These are phyloP conservation scores for Eristalinus aeneus DNA, from an alignment of 2,888 invertebrate genomes.

Conservation along the genomic window DNA sequence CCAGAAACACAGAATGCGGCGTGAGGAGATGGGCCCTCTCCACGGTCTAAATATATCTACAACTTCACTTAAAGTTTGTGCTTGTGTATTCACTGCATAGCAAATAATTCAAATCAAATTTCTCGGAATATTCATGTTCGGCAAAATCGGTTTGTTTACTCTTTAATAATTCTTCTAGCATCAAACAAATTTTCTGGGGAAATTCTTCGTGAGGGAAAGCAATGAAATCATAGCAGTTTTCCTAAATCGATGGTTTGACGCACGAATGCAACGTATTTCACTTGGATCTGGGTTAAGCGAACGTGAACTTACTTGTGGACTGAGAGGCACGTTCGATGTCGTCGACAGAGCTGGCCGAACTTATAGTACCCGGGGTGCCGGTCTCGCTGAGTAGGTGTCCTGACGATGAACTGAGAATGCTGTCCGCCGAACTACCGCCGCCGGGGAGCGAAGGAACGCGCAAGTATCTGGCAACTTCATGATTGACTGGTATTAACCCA, in stretches of 20 bases:
- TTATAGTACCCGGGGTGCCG: constrained; percentile 85
- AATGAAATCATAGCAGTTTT: not conserved
- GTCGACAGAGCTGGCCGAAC: constrained; percentile 88
- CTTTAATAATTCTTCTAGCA: not conserved
- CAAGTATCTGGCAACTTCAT: constrained; percentile 82
- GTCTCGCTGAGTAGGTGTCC: constrained; percentile 81
- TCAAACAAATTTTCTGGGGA: constrained; percentile 32
- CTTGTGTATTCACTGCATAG: not conserved
- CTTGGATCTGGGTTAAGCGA: not conserved
- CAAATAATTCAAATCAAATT: not conserved
- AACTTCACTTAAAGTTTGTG: not conserved
- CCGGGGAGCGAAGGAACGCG: constrained; percentile 81
- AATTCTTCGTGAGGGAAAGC: not conserved
- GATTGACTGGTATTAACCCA: constrained; percentile 81
- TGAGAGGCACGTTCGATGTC: constrained; percentile 81
- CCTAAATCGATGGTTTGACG: constrained; percentile 5
- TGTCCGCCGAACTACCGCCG: constrained; percentile 83
- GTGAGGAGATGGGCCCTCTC: not conserved
- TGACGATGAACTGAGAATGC: constrained; percentile 81
- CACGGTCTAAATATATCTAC: not conserved
- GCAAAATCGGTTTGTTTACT: not conserved
- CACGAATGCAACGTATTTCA: constrained; percentile 40
- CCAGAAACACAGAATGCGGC: not conserved
- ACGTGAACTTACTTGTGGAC: constrained; percentile 51
- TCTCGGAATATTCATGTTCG: not conserved